Evolutionary conservation across 2,888 invertebrate genomes (phyloP).

Genomic region (Strigamia crassipes): DNA sequence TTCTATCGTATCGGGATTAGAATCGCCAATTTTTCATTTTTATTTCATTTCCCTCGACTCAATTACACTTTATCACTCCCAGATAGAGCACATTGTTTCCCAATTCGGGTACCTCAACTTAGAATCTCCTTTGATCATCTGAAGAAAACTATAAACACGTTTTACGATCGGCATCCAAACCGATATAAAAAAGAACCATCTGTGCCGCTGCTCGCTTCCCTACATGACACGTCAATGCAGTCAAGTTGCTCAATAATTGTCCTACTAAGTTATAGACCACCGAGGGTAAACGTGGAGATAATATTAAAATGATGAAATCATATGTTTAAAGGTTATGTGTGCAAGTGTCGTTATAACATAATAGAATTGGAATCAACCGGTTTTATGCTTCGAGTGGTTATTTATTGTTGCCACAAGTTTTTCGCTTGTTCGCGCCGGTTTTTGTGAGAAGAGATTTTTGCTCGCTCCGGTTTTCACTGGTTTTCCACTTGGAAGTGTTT

Average conservation of each 20-base stretch:
- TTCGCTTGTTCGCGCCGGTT: too few species aligned
- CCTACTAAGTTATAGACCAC: neutral
- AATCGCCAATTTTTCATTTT: neutral
- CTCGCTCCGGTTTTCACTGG: too few species aligned
- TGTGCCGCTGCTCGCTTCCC: neutral
- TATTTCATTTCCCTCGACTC: slow-evolving; percentile 2
- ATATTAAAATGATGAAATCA: too few species aligned
- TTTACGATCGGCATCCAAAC: neutral
- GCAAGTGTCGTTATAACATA: too few species aligned
- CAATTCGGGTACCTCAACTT: neutral
- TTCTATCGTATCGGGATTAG: too few species aligned
- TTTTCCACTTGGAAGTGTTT: too few species aligned
- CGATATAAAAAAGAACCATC: neutral
- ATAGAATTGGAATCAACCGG: too few species aligned
- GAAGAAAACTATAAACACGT: slow-evolving; percentile 10
- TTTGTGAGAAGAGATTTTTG: too few species aligned
- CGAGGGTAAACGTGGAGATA: too few species aligned
- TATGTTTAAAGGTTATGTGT: too few species aligned
- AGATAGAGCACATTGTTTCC: neutral
- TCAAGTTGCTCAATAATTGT: neutral
- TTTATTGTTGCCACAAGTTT: too few species aligned
- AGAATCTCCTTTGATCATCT: slow-evolving; percentile 3
- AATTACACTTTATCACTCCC: neutral
- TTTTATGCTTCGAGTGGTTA: too few species aligned
- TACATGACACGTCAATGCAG: neutral